Evolutionary conservation across 2,113 vertebrate species (phyloP).

Genomic region (Burhinus bistriatus): DNA sequence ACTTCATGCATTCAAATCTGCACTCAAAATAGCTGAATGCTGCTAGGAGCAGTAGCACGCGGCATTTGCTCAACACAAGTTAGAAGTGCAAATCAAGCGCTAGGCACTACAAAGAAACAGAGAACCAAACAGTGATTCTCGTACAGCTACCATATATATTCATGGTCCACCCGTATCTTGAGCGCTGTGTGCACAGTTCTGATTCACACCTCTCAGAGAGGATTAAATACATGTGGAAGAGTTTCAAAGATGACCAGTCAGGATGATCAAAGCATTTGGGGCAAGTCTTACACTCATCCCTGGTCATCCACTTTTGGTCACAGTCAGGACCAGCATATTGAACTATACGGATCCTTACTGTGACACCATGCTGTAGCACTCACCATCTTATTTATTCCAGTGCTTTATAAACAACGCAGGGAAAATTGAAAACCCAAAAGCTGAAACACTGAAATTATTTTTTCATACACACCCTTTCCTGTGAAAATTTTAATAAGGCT

Average conservation of each 20-base stretch:
- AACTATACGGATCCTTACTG: no score
- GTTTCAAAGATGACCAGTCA: not conserved
- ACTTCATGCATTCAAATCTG: not conserved
- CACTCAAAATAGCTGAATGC: not conserved
- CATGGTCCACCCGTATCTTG: accelerated
- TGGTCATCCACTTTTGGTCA: not conserved
- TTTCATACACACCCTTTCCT: not conserved
- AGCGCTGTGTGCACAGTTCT: not conserved
- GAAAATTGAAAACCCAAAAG: not conserved
- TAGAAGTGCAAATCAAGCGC: not conserved
- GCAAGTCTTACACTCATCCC: not conserved
- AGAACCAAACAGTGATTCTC: not conserved
- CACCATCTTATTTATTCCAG: not conserved
- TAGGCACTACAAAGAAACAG: not conserved
- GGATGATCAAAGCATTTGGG: not conserved
- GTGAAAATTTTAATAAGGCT: not conserved
- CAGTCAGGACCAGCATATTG: not conserved
- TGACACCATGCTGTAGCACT: not conserved
- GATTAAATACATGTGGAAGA: not conserved
- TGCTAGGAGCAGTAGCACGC: not conserved
- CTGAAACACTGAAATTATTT: not conserved
- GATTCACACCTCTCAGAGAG: not conserved
- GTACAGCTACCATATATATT: not conserved
- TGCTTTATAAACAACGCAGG: not conserved
- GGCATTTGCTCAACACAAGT: not conserved